Conservation (phyloP, 1,140 invertebrate species). For the Hesperophylax magnus region DNA sequence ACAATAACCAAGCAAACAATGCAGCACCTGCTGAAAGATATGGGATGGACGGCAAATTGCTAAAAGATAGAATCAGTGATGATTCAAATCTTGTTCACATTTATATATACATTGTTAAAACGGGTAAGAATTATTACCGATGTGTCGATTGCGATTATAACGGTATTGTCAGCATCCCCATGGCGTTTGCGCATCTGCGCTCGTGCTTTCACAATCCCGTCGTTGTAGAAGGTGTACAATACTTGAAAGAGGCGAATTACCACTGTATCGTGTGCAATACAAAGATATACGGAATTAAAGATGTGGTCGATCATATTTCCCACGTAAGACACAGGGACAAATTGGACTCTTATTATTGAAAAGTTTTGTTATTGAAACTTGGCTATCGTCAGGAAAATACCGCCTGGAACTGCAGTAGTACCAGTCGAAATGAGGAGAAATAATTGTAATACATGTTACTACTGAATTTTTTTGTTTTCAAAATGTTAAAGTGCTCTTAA, state of each 20-base stretch:
- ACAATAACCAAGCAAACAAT: not conserved
- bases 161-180: slow-evolving; percentile 1
- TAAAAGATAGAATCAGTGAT: not conserved
- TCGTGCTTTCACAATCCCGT: slow-evolving; percentile 1
- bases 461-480: too few relatives aligned
- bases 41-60: not conserved
- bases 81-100: not conserved
- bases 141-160: not conserved
- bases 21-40: not conserved
- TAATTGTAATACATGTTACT: too few relatives aligned
- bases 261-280: not conserved
- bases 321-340: not conserved
- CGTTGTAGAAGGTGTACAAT: slow-evolving; percentile 7
- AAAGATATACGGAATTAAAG: not conserved
- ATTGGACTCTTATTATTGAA: not conserved
- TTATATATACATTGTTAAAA: not conserved
- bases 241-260: slow-evolving; percentile 14
- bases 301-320: not conserved
- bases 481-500: too few relatives aligned
- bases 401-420: too few relatives aligned
- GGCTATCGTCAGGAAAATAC: too few relatives aligned
- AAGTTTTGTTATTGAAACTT: too few relatives aligned
- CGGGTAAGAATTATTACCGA: not conserved
- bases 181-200: slow-evolving; percentile 16
- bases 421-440: too few relatives aligned